phyloP scores from a whole-genome alignment of 2,888 invertebrate genomes.

The Drosophila dives region DNA sequence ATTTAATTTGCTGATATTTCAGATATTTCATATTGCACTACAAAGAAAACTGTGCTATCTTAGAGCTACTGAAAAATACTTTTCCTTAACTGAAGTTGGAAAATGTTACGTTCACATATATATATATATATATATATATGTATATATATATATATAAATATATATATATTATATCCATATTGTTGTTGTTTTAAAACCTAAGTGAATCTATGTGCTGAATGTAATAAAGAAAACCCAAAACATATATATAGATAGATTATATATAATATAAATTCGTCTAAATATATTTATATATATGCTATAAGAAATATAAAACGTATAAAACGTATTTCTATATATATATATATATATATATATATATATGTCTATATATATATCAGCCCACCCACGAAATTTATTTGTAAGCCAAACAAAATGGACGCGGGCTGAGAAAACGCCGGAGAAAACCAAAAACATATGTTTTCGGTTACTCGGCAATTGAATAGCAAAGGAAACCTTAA shows the following conservation, averaged over 20 bases:
- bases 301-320: conserved; percentile 10
- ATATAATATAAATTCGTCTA: conserved; percentile 6
- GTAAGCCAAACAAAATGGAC: neutral
- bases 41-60: neutral
- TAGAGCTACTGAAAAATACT: neutral
- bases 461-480: neutral
- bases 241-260: conserved; percentile 18
- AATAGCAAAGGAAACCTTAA: neutral
- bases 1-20: neutral
- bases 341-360: neutral
- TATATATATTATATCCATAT: conserved; percentile 2
- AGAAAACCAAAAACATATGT: neutral
- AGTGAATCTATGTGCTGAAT: conserved; percentile 52
- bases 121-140: conserved; percentile 1
- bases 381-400: conserved; percentile 7
- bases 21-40: neutral
- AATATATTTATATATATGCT: neutral
- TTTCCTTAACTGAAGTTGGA: neutral
- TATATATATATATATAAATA: conserved; percentile 1
- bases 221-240: conserved; percentile 23
- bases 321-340: neutral
- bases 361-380: neutral
- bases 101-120: neutral
- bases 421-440: neutral
- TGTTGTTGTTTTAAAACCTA: conserved; percentile 31